Base-by-base conservation (phyloP, 2,797 vertebrate genomes). In the Malurus leucopterus region DNA sequence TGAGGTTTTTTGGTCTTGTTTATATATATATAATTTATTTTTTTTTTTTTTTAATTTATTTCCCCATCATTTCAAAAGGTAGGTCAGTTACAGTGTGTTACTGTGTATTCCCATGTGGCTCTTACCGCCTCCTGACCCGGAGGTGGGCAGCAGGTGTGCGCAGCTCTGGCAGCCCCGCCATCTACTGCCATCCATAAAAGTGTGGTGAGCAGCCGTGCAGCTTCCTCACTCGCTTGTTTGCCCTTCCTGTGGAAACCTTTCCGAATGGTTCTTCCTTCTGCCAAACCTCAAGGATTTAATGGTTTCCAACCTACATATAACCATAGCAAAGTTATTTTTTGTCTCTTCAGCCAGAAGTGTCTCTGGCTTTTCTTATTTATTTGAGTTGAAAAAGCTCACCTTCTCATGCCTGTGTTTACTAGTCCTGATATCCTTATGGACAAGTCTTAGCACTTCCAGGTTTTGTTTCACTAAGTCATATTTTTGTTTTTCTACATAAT, bases 51-150 rank as follows among this genome's bases (percentile, higher is more conserved):
- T 68, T 19, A 43, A 43, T 20, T 15, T 13, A 3, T 21, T 22
- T 17, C 7, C 2, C 14, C 14, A 2, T 29, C 0, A 3, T 55
- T 71, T 71, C 27, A 32, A 24, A 18, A 36, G 68, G n/a, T 23
- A 7, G 47, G 51, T 0, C 29, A 8, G 1, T 30, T 32, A 2
- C 53, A 2, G 46, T 4, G 5, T 20, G 29, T 5, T 17, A 1
- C 34, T 7, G 18, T 30, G 1, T 9, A 1, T 41, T 27, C 6
- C 30, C 4, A 0, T 9, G 9, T 4, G 9, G 40, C 22, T 16
- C 3, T n/a, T 19, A 0, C 38, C n/a, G 1, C 8, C 6, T 6
- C 8, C 20, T 15, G 6, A 5, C 16, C 30, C 4, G 2, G 41
- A 9, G 62, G 62, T 13, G 5, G 61, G 67, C 30, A 10, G 75